These are phyloP conservation scores for Macropus fuliginosus DNA, from an alignment of 2,797 vertebrate genomes.

Conservation along the genomic window DNA sequence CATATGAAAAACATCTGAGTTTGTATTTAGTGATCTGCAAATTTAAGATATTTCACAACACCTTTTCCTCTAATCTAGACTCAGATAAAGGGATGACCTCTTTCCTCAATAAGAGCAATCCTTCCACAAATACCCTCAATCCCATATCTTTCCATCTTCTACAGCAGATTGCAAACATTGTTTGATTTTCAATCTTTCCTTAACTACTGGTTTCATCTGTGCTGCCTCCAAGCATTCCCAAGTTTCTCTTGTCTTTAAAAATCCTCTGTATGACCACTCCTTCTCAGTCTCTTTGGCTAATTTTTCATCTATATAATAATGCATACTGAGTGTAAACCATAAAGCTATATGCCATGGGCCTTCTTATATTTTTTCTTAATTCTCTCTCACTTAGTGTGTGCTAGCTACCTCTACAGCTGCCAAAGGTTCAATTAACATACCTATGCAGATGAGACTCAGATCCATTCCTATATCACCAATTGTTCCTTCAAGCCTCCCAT, in stretches of 20 bases:
- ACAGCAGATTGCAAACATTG: background rate
- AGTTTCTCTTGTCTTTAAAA: background rate
- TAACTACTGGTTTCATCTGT: background rate
- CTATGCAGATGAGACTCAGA: background rate
- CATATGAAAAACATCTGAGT: background rate
- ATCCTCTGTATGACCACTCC: background rate
- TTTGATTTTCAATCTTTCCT: background rate
- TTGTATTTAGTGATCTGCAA: background rate
- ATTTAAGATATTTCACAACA: background rate
- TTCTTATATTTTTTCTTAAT: background rate
- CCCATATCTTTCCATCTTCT: background rate
- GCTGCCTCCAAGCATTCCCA: background rate
- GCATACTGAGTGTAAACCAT: background rate
- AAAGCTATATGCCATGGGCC: background rate
- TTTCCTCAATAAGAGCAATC: background rate
- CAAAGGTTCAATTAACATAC: background rate
- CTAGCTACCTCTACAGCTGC: background rate
- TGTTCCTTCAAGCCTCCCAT: background rate
- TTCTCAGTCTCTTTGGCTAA: background rate
- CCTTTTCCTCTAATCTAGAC: background rate
- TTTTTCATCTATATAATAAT: background rate
- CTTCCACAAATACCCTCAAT: background rate
- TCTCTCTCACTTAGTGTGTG: background rate
- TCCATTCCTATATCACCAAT: background rate
- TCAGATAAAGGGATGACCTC: background rate